phyloP scores from a whole-genome alignment of 2,797 vertebrate species.

The Sebastes hubbsi region DNA sequence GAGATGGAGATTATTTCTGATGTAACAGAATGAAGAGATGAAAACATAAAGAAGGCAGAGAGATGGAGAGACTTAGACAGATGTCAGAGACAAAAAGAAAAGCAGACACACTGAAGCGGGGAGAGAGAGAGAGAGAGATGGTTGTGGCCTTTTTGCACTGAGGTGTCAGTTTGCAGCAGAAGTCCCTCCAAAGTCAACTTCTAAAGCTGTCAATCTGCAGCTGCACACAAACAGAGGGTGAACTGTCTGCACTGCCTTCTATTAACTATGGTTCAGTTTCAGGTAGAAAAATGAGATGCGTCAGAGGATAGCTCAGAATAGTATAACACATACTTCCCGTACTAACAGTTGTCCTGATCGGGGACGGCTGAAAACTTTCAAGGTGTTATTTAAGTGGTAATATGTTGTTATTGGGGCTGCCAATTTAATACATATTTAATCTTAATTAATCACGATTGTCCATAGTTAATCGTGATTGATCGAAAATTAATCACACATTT shows the following conservation, averaged over 20 bases:
- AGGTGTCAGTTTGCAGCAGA: neutral
- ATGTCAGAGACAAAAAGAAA: neutral
- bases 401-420: no score
- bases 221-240: neutral
- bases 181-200: constrained; percentile 9
- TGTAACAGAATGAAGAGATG: constrained; percentile 5
- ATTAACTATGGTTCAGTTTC: neutral
- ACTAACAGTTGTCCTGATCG: no score
- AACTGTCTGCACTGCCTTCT: neutral
- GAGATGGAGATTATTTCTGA: constrained; percentile 13
- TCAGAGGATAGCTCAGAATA: no score
- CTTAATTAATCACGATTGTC: no score
- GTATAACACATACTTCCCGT: no score
- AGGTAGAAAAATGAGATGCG: no score
- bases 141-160: neutral
- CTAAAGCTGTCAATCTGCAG: neutral
- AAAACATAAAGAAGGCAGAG: neutral
- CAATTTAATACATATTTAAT: no score
- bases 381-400: no score
- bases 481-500: no score
- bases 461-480: no score
- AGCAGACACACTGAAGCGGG: neutral
- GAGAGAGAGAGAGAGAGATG: neutral
- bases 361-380: neutral
- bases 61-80: neutral